phyloP scores from a whole-genome alignment of 2,888 invertebrate species.

The Cataglyphis albicans region DNA sequence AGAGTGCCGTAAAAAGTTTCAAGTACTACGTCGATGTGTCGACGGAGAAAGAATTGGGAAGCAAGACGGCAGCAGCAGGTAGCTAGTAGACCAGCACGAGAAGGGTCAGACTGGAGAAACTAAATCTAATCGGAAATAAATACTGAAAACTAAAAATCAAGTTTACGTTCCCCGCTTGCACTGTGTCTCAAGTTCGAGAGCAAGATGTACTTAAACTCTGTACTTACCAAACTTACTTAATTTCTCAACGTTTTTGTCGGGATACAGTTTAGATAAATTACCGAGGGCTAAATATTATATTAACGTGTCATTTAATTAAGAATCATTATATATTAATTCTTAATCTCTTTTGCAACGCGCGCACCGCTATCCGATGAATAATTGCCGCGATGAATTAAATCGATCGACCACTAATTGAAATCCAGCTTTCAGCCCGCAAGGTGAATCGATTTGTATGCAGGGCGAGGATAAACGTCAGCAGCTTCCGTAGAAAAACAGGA shows the following conservation, averaged over 20 bases:
- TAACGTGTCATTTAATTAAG: constrained; percentile 14
- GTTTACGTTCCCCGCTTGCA: constrained; percentile 66
- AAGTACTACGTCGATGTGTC: constrained; percentile 73
- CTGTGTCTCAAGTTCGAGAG: constrained; percentile 54
- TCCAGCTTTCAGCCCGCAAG: constrained; percentile 35
- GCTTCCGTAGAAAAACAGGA: constrained; percentile 35
- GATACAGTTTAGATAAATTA: constrained; percentile 2
- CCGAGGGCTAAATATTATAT: constrained; percentile 18
- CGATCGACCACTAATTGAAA: constrained; percentile 49
- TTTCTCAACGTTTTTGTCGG: constrained; percentile 28
- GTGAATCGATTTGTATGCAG: constrained; percentile 50
- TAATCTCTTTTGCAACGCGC: constrained; percentile 18
- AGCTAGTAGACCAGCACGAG: constrained; percentile 54
- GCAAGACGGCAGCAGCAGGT: constrained; percentile 36
- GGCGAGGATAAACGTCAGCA: constrained; percentile 53
- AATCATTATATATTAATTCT: background rate
- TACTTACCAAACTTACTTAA: constrained; percentile 42
- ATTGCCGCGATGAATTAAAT: constrained; percentile 22
- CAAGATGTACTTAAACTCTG: constrained; percentile 68
- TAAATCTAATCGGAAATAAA: constrained; percentile 62
- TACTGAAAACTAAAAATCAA: constrained; percentile 65
- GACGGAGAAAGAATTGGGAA: constrained; percentile 58
- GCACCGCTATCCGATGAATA: constrained; percentile 13
- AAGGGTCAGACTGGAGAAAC: constrained; percentile 64
- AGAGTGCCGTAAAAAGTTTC: constrained; percentile 80